phyloP scores from a whole-genome alignment of 2,888 invertebrate species.

The Halictus ligatus region DNA sequence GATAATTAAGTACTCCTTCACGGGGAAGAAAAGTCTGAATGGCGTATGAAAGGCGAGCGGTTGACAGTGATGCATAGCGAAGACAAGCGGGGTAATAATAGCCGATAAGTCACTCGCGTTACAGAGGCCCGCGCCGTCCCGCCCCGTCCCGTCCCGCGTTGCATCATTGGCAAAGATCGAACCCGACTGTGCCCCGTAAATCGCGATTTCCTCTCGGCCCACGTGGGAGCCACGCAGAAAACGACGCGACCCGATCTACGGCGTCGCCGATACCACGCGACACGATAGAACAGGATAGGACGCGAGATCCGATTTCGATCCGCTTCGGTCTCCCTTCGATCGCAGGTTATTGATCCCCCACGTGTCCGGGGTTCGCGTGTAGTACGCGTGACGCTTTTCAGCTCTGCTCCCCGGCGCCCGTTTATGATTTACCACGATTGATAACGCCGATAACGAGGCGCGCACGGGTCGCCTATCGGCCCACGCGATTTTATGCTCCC shows the following conservation, averaged over 20 bases:
- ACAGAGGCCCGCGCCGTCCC: slow-evolving; percentile 21
- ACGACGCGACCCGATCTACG: slow-evolving; percentile 18
- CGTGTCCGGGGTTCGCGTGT: neutral
- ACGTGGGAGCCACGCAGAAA: slow-evolving; percentile 14
- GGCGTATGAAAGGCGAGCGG: slow-evolving; percentile 62
- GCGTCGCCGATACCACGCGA: neutral
- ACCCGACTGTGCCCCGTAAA: slow-evolving; percentile 52
- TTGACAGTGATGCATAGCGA: slow-evolving; percentile 67
- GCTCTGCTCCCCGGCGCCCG: slow-evolving; percentile 26
- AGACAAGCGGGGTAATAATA: slow-evolving; percentile 64
- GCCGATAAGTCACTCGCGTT: slow-evolving; percentile 61
- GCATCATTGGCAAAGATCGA: slow-evolving; percentile 49
- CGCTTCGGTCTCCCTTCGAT: slow-evolving; percentile 8
- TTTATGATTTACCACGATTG: slow-evolving; percentile 47
- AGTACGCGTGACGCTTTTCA: neutral
- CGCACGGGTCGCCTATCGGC: slow-evolving; percentile 29
- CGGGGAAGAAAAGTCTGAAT: slow-evolving; percentile 59
- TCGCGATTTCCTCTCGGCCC: slow-evolving; percentile 58
- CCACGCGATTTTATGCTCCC: slow-evolving; percentile 30
- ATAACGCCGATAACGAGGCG: slow-evolving; percentile 46
- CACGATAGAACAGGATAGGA: neutral
- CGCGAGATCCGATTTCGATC: neutral
- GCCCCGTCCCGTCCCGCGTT: neutral
- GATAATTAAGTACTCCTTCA: slow-evolving; percentile 64
- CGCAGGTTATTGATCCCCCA: slow-evolving; percentile 23